Conservation (phyloP, 2,113 vertebrate genomes). For the Alces alces region DNA sequence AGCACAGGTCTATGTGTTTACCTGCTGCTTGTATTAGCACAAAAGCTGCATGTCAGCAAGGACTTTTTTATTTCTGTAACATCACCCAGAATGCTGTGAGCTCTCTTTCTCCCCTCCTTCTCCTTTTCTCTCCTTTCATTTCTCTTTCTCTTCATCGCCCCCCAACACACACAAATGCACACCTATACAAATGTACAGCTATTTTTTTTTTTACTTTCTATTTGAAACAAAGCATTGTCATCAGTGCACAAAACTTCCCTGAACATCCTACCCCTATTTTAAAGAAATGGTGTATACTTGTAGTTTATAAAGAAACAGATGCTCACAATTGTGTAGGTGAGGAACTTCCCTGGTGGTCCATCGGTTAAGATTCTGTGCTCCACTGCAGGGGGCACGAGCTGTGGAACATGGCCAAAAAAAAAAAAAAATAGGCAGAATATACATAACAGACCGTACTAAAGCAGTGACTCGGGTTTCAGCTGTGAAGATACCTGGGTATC, state of each 20-base stretch:
- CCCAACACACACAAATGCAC: neutral
- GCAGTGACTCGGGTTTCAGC: neutral
- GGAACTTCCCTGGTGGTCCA: neutral
- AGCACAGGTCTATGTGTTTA: neutral
- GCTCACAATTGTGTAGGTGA: neutral
- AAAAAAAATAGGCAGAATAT: neutral
- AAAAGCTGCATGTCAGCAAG: neutral
- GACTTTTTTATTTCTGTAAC: neutral
- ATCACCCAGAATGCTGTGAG: neutral
- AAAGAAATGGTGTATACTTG: neutral
- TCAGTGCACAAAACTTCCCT: neutral
- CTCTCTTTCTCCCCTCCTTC: neutral
- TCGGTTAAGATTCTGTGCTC: neutral
- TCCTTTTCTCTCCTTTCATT: neutral
- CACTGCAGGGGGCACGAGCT: accelerated
- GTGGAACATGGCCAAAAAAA: neutral
- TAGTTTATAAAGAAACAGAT: neutral
- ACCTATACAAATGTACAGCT: neutral
- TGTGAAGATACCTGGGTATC: neutral
- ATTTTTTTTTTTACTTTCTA: neutral
- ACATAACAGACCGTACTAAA: neutral
- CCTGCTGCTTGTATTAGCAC: neutral
- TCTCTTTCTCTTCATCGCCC: neutral
- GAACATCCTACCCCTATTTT: neutral
- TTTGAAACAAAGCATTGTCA: neutral